These are phyloP conservation scores for Hartigia nigra DNA, from an alignment of 2,888 invertebrate species.

Conservation along the genomic window DNA sequence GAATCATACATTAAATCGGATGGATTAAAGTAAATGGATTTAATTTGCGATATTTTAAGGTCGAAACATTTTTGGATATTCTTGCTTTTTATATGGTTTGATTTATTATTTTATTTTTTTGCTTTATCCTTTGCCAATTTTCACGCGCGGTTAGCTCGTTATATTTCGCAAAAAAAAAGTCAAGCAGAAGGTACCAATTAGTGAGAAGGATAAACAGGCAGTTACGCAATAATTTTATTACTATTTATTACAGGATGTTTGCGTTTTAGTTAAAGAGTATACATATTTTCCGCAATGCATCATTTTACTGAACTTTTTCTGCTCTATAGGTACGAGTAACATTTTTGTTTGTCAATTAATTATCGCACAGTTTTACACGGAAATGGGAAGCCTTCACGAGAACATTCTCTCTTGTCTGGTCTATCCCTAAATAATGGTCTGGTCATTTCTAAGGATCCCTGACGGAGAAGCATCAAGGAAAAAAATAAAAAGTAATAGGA, in stretches of 20 bases:
- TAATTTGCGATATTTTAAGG: not conserved
- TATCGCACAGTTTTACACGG: not conserved
- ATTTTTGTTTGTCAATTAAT: not conserved
- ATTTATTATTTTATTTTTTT: not conserved
- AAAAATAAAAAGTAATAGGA: not conserved
- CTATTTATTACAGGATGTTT: not conserved
- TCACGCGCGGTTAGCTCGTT: not conserved
- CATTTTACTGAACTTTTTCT: not conserved
- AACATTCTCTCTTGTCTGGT: not conserved
- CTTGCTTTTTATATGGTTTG: not conserved
- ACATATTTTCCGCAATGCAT: not conserved
- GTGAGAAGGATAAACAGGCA: not conserved
- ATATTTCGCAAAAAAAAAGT: not conserved
- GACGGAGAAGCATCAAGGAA: not conserved
- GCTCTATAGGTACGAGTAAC: not conserved
- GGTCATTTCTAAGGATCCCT: not conserved
- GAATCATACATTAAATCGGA: not conserved
- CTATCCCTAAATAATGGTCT: not conserved
- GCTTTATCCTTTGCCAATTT: not conserved
- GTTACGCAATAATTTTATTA: not conserved
- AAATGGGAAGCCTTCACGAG: not conserved
- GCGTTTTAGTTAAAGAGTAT: not conserved
- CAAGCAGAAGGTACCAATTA: not conserved
- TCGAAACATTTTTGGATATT: not conserved
- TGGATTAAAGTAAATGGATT: not conserved